Percentiles rank a stretch among this genome's conserved stretches.
phyloP scores from a whole-genome alignment of 2,888 invertebrate species.

The Nematopogon swammerdamellus region DNA sequence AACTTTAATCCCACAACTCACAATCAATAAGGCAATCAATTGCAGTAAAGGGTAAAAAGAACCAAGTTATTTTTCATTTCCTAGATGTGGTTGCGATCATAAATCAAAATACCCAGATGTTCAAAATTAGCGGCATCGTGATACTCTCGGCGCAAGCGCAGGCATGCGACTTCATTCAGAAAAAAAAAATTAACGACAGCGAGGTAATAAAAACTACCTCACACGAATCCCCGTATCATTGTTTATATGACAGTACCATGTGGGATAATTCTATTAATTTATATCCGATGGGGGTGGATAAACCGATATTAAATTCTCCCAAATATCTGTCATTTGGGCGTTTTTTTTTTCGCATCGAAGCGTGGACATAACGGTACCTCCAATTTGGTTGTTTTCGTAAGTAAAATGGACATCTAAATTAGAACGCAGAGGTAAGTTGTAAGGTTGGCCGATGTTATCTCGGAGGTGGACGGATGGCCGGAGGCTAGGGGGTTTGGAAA shows the following conservation, averaged over 20 bases:
- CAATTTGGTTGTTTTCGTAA: constrained; percentile 39
- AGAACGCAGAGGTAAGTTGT: constrained; percentile 9
- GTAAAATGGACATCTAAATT: constrained; percentile 23
- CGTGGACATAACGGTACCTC: constrained; percentile 19
- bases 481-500: neutral
- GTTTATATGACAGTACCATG: constrained; percentile 47
- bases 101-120: too few species aligned
- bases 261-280: constrained; percentile 55
- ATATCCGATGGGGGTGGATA: constrained; percentile 56
- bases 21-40: too few species aligned
- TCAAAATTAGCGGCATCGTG: too few species aligned
- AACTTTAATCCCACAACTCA: too few species aligned
- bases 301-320: constrained; percentile 30
- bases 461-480: neutral
- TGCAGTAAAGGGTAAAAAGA: too few species aligned
- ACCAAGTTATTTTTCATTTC: too few species aligned
- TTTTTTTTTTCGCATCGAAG: constrained; percentile 34
- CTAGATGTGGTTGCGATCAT: too few species aligned
- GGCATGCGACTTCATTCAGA: too few species aligned
- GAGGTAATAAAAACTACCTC: constrained; percentile 40
- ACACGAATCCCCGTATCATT: constrained; percentile 47
- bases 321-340: constrained; percentile 14
- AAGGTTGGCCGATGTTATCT: neutral
- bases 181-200: too few species aligned
- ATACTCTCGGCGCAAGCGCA: too few species aligned